These are phyloP conservation scores for Heliconius himera DNA, from an alignment of 1,140 invertebrate species.

Conservation along the genomic window DNA sequence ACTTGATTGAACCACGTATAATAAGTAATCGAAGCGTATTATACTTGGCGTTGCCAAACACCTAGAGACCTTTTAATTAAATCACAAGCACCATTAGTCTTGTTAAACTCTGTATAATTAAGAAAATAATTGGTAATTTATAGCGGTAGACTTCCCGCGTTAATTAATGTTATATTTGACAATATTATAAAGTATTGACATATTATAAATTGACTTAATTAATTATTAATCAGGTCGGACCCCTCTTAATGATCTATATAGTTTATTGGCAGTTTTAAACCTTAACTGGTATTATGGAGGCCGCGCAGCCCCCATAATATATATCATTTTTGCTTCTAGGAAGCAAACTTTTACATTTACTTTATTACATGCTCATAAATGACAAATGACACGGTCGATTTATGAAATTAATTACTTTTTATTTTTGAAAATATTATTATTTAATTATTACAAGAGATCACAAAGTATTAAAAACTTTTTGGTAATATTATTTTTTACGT, in stretches of 20 bases:
- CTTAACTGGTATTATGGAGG: too few species aligned
- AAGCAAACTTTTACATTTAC: too few species aligned
- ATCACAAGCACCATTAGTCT: conserved; percentile 2
- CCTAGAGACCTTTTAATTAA: conserved; percentile 4
- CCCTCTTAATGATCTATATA: neutral
- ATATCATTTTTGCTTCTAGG: too few species aligned
- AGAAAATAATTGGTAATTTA: conserved; percentile 14
- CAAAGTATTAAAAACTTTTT: too few species aligned
- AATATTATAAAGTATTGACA: neutral
- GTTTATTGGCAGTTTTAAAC: neutral
- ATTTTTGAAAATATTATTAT: too few species aligned
- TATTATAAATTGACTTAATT: neutral
- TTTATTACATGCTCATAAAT: too few species aligned
- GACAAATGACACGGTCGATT: too few species aligned
- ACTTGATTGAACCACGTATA: neutral
- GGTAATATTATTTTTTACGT: too few species aligned
- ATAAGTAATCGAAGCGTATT: neutral
- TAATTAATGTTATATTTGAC: conserved; percentile 4
- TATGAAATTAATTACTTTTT: too few species aligned
- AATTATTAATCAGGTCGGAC: neutral
- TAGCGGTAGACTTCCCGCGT: neutral
- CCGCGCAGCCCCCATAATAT: too few species aligned
- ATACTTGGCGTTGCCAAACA: neutral
- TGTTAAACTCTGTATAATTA: conserved; percentile 7
- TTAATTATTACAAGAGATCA: too few species aligned